Conservation (phyloP, 2,888 invertebrate genomes). For the Ceratothoa steindachneri region DNA sequence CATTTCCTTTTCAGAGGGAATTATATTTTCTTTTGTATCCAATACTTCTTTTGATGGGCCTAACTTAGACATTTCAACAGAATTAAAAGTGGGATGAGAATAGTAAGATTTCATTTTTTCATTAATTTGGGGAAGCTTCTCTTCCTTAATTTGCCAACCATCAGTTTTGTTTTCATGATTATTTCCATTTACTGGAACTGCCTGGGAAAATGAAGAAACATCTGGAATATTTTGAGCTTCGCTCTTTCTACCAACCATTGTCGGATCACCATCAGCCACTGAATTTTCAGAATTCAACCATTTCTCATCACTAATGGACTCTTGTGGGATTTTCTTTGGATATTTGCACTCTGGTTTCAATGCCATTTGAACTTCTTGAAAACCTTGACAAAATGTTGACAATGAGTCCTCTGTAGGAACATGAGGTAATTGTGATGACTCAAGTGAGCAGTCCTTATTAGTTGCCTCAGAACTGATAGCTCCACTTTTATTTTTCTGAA, state of each 20-base stretch:
- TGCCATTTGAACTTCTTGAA: neutral
- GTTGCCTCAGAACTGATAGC: neutral
- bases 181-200: neutral
- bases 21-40: neutral
- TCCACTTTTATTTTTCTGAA: slow-evolving; percentile 17
- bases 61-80: no score
- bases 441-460: neutral
- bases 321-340: neutral
- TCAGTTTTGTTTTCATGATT: neutral
- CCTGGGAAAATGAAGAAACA: neutral
- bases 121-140: no score
- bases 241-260: neutral
- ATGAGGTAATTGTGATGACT: neutral
- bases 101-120: no score
- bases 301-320: neutral
- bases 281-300: neutral
- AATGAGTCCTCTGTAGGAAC: neutral
- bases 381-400: neutral
- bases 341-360: neutral
- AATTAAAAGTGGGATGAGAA: no score
- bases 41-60: neutral
- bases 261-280: neutral
- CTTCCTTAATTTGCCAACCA: no score
- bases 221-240: no score
- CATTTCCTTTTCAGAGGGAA: neutral